These are phyloP conservation scores for Halocynthia roretzi DNA, from an alignment of 23 tunicate species.

Conservation along the genomic window DNA sequence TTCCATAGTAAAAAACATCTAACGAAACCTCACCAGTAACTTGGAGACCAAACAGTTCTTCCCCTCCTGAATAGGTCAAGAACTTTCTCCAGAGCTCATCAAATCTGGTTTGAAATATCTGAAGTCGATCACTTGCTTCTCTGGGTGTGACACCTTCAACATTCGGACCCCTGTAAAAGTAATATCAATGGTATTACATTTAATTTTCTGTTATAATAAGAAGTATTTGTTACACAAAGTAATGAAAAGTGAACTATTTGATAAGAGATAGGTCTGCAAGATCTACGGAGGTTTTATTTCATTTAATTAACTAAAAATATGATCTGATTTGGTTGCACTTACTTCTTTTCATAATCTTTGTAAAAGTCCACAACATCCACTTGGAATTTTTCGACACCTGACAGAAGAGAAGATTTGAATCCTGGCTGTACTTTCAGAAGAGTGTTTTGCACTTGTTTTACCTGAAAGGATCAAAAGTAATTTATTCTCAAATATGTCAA, in stretches of 20 bases:
- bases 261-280: neutral
- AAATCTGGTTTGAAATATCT: constrained; percentile 72
- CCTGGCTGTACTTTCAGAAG: constrained; percentile 68
- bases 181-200: neutral
- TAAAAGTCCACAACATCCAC: constrained; percentile 56
- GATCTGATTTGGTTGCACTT: neutral
- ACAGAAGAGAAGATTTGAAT: constrained; percentile 51
- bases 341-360: constrained; percentile 71
- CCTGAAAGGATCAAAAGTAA: constrained; percentile 11
- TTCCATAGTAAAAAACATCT: neutral
- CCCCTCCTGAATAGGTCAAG: constrained; percentile 82
- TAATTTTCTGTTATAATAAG: neutral
- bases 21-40: constrained; percentile 43
- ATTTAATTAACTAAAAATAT: neutral
- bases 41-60: constrained; percentile 76
- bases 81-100: constrained; percentile 86
- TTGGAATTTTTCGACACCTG: constrained; percentile 73
- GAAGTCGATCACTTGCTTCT: constrained; percentile 76
- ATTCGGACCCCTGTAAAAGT: constrained; percentile 52
- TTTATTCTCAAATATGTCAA: neutral
- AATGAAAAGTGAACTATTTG: neutral
- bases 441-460: constrained; percentile 71
- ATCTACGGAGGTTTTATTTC: too few relatives aligned
- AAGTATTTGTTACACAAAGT: neutral
- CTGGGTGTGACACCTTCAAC: constrained; percentile 72